Conservation (phyloP, 2,113 vertebrate species). For the Astatotilapia flaviijosephi region DNA sequence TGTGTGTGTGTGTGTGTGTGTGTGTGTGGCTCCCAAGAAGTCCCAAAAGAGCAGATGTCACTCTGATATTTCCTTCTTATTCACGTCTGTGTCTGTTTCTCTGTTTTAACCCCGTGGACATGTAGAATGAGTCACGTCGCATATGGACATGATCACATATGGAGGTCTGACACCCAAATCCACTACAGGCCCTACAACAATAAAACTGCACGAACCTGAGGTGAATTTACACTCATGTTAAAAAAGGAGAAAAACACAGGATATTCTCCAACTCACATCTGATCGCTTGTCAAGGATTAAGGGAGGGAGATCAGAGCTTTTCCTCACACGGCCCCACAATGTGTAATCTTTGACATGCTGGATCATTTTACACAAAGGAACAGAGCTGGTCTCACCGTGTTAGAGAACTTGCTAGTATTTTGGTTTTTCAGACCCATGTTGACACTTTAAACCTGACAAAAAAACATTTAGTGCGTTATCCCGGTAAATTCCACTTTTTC, state of each 20-base stretch:
- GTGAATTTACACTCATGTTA: constrained; percentile 4
- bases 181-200: background rate
- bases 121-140: background rate
- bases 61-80: background rate
- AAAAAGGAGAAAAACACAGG: background rate
- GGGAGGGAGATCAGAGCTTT: constrained; percentile 18
- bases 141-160: constrained; percentile 22
- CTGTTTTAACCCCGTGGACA: background rate
- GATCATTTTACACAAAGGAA: constrained; percentile 17
- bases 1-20: background rate
- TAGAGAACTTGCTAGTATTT: background rate
- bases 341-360: constrained; percentile 8
- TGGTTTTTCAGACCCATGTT: background rate
- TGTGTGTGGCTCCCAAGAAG: background rate
- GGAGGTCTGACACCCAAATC: background rate
- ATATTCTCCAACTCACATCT: background rate
- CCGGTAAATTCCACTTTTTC: background rate
- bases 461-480: background rate
- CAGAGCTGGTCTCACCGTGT: background rate
- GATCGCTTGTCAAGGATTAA: constrained; percentile 44
- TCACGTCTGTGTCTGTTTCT: background rate
- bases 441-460: background rate
- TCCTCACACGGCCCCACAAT: background rate
- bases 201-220: background rate
- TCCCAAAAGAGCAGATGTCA: background rate